Evolutionary conservation across 2,113 vertebrate genomes (phyloP).

Genomic region (Vimba vimba): DNA sequence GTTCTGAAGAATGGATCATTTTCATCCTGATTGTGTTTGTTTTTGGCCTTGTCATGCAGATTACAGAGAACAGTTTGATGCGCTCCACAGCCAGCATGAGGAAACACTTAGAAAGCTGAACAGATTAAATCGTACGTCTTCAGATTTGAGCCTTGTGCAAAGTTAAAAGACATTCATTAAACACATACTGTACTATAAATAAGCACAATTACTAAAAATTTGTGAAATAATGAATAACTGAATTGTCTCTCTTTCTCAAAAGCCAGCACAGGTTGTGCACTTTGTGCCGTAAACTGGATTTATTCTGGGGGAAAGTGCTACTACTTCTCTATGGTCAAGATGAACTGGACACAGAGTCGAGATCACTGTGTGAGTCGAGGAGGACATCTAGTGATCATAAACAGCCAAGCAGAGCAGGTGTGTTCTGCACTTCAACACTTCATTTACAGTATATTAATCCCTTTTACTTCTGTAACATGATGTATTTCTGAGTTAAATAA

Average conservation of each 20-base stretch:
- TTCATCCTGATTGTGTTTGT: background rate
- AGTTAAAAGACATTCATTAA: background rate
- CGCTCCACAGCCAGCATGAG: background rate
- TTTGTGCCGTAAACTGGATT: constrained; percentile 1
- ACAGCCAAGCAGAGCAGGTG: constrained; percentile 48
- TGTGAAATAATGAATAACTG: background rate
- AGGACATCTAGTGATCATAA: constrained; percentile 55
- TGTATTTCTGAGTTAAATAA: too few relatives aligned
- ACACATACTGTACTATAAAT: background rate
- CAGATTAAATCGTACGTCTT: background rate
- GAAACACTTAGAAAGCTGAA: background rate
- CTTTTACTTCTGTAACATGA: too few relatives aligned
- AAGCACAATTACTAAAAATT: background rate
- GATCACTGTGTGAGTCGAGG: constrained; percentile 43
- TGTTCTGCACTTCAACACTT: background rate
- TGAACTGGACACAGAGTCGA: constrained; percentile 50
- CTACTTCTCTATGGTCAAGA: constrained; percentile 36
- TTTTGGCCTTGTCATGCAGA: background rate
- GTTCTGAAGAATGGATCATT: background rate
- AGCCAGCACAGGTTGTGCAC: constrained; percentile 10
- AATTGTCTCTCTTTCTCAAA: background rate
- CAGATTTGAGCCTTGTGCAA: background rate
- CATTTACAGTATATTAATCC: too few relatives aligned
- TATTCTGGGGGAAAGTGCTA: constrained; percentile 49
- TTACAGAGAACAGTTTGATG: background rate